A percentile compares a stretch with the other conserved stretches of the same genome.
phyloP scores from a whole-genome alignment of 2,888 invertebrate genomes.

The Spodoptera littoralis region DNA sequence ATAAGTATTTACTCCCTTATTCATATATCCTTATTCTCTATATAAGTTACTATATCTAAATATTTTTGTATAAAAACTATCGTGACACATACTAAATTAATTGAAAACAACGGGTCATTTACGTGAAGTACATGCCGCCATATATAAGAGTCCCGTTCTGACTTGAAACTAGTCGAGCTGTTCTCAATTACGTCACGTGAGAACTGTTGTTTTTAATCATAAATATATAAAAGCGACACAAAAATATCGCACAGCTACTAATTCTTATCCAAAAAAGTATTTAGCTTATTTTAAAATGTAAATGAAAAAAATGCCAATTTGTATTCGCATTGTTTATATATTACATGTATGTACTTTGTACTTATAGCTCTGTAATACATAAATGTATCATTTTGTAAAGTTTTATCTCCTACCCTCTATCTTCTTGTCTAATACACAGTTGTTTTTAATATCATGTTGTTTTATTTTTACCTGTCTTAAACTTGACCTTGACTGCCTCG shows the following conservation, averaged over 20 bases:
- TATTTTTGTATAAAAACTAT: too few relatives aligned
- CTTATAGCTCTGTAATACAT: conserved; percentile 29
- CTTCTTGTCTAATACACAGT: conserved; percentile 63
- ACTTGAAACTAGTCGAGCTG: too few relatives aligned
- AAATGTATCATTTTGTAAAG: conserved; percentile 54
- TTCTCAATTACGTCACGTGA: not conserved
- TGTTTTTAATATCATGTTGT: conserved; percentile 50
- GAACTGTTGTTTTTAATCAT: not conserved
- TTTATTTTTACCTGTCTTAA: conserved; percentile 19
- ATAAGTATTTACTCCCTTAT: too few relatives aligned
- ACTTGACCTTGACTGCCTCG: too few relatives aligned
- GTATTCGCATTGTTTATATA: conserved; percentile 35
- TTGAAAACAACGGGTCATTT: too few relatives aligned
- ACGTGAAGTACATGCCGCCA: too few relatives aligned
- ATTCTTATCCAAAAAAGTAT: conserved; percentile 18
- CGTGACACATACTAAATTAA: too few relatives aligned
- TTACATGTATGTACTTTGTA: conserved; percentile 20
- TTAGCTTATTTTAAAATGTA: conserved; percentile 37
- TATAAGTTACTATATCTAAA: too few relatives aligned
- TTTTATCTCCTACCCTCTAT: conserved; percentile 51
- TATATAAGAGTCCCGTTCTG: too few relatives aligned
- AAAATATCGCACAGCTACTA: conserved; percentile 20
- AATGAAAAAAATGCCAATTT: conserved; percentile 38
- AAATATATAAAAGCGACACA: conserved; percentile 13
- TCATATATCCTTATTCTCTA: too few relatives aligned